Evolutionary conservation across 1,140 invertebrate species (phyloP), one percentile per base, ranked within the genome.

Genomic region (Caenorhabditis brenneri): DNA sequence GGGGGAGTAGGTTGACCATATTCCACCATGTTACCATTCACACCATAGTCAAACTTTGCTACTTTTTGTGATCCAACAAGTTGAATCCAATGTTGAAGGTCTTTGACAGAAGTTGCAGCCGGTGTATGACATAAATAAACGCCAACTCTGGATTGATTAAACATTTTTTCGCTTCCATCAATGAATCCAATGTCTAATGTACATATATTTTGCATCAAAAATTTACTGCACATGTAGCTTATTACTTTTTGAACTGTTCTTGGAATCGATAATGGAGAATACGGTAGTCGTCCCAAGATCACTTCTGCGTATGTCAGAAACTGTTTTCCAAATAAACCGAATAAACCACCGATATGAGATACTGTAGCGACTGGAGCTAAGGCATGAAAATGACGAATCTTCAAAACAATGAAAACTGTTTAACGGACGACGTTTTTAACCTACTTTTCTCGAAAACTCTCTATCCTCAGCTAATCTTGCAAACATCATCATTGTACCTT

Each of bases 401-500:
- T 2, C 7, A 15, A 55, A 27, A 55, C 0, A 10, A n/a, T n/a
- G n/a, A 10, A 9, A 55, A 55, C 10, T 22, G 4, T 9, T 10
- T 15, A 6, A 51, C 5, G 5, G 22, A 55, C 2, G 10, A n/a
- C n/a, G n/a, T n/a, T n/a, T 2, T 15, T 46, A 36, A 36, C 58
- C 10, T 6, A 87, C 86, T 83, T 87, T 87, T n/a, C n/a, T n/a
- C n/a, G 86, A 22, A 49, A 87, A 87, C 10, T 81, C 79, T 31
- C 27, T 12, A 27, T 74, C 79, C 19, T 84, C 51, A 2, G 90
- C 87, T 22, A 92, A 87, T 27, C 87, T 87, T 10, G 89, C 88
- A 87, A 92, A 93, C 55, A 88, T 90, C 6, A 92, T 91, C 53
- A 91, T 83, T 7, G 91, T 92, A 58, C 92, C 92, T 83, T 92